Evolutionary conservation across 2,797 vertebrate genomes (phyloP), one percentile per base, ranked within the genome.

Genomic region (Margarornis squamiger): DNA sequence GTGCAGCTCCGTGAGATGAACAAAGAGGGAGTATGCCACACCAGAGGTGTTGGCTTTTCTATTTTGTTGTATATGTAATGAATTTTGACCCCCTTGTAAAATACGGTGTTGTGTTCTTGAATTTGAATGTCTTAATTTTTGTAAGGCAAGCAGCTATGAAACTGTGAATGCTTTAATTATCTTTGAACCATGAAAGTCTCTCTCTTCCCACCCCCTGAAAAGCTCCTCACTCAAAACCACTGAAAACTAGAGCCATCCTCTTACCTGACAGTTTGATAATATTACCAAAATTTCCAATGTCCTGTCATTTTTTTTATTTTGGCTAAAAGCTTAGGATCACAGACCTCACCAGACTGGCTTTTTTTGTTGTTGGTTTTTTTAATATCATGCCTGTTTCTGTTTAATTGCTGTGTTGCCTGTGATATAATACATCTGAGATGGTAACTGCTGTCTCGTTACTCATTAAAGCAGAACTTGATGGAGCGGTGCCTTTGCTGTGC

Each of bases 131-230:
- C 91, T 95, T 97, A 93, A 89, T 88, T 97, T 96, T 95, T 96
- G 86, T 95, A 96, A 96, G 93, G 90, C 93, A 92, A 94, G 80
- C 77, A 77, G 93, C 92, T 96, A 96, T 97, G 90, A 96, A 96
- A 95, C 93, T 88, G 88, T 97, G 96, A 97, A 95, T 96, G 95
- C 96, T 96, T 95, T 96, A 96, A 93, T 86, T 91, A 78, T 92
- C 65, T 90, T 96, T 92, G 68, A 90, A 88, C 61, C 43, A 79
- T 68, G 13, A 62, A 92, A 83, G 46, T 59, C 73, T 49, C 39
- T 95, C 21, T 65, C 23, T 77, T 84, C 43, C 32, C 54, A 34
- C 23, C 8, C 43, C 6, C 9, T 3, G 2, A 32, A 46, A 26
- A 8, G 29, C 26, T 36, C 45, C 71, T 58, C 51, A 51, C 65